These are phyloP conservation scores for Aphyosemion australe DNA, from an alignment of 2,113 vertebrate species.

Conservation along the genomic window DNA sequence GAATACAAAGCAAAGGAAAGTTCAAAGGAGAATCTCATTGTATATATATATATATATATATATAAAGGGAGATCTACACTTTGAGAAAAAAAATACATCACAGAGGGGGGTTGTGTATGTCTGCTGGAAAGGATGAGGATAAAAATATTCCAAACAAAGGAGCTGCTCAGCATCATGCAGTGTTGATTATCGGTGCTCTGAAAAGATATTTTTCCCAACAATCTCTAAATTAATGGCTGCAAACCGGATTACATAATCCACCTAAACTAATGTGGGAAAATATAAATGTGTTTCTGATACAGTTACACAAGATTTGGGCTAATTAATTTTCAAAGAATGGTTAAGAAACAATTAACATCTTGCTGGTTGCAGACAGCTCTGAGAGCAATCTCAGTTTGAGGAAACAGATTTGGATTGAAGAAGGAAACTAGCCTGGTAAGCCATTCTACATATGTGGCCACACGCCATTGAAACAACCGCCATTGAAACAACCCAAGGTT, in stretches of 20 bases:
- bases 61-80: neutral
- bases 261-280: neutral
- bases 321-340: slow-evolving; percentile 16
- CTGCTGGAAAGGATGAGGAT: slow-evolving; percentile 9
- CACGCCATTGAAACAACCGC: too few species aligned
- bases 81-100: neutral
- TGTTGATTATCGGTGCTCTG: neutral
- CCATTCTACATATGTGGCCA: too few species aligned
- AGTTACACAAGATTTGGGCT: neutral
- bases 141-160: slow-evolving; percentile 5
- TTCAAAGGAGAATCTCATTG: neutral
- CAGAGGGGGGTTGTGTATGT: neutral
- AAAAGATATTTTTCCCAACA: neutral
- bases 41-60: neutral
- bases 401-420: too few species aligned
- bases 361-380: too few species aligned
- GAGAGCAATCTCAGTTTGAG: too few species aligned
- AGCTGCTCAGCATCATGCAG: neutral
- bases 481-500: too few species aligned
- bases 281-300: neutral
- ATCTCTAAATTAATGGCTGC: neutral
- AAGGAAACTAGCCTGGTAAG: too few species aligned
- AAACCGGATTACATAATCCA: neutral
- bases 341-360: too few species aligned
- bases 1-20: neutral